Base-by-base conservation (phyloP, 2,797 vertebrate genomes). In the Pseudocheirus occidentalis region DNA sequence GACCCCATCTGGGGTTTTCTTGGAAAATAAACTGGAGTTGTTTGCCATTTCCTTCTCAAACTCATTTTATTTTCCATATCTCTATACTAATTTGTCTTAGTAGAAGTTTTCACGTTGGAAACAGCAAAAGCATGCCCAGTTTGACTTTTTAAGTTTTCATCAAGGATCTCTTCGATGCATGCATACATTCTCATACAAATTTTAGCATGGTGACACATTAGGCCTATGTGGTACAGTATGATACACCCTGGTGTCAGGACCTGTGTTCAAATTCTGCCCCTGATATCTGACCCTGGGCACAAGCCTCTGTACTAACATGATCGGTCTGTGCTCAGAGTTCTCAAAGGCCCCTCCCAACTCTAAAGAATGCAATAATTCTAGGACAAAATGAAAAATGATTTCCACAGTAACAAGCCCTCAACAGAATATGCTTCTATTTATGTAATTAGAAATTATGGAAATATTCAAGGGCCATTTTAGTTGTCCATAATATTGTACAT, bases 371-470 rank as follows among this genome's bases (percentile, higher is more conserved):
- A 50, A 87, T 50, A 40, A 87, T 87, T 46, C 73, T 66, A 54
- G 31, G 81, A 59, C 34, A 94, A 94, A 95, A 91, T 16, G n/a
- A 0, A 34, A 59, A 92, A 94, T 28, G 29, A 55, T 81, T 91
- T 95, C 93, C n/a, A 92, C 95, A 56, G 95, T 24, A 55, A 50
- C 3, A 92, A 56, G 53, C 13, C 27, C 81, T 50, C 91, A 40
- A 28, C 10, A 40, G 94, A 92, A 90, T 28, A 93, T 66, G 57
- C 28, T 91, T 54, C 95, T 94, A 95, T 90, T 90, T 92, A 93
- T 93, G 94, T 94, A 59, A n/a, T 87, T 95, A 87, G 90, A 94
- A 94, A 93, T 52, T 92, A 55, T 21, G 46, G 81, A 93, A 95
- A 55, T n/a, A 52, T 73, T 50, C 53, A 29, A 40, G 73, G 40